These are phyloP conservation scores for Nasalis larvatus DNA, from an alignment of 2,113 vertebrate genomes.

Conservation along the genomic window DNA sequence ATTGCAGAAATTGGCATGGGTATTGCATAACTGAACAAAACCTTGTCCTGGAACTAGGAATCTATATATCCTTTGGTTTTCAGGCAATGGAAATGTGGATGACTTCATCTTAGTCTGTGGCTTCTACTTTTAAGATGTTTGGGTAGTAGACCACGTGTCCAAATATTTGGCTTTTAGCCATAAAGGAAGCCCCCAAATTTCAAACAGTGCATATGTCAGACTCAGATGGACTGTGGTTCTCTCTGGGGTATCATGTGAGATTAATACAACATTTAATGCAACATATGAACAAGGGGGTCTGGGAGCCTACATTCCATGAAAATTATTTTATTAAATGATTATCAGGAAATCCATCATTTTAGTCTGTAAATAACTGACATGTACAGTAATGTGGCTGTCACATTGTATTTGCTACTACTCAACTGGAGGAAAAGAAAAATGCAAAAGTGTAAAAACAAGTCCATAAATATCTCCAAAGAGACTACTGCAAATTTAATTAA, in stretches of 20 bases:
- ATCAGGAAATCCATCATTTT: slow-evolving; percentile 50
- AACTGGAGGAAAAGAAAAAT: slow-evolving; percentile 36
- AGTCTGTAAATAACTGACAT: slow-evolving; percentile 33
- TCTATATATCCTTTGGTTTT: neutral
- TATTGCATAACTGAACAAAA: slow-evolving; percentile 1
- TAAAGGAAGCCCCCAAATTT: neutral
- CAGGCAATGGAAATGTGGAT: neutral
- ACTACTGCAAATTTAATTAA: slow-evolving; percentile 67
- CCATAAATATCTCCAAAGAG: slow-evolving; percentile 65
- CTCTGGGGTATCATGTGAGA: neutral
- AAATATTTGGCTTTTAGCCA: neutral
- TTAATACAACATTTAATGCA: neutral
- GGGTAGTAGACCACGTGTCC: neutral
- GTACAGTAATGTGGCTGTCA: neutral
- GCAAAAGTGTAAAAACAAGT: slow-evolving; percentile 52
- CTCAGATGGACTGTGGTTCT: neutral
- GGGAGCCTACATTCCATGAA: neutral
- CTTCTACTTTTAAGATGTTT: neutral
- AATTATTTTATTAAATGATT: slow-evolving; percentile 22
- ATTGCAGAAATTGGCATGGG: neutral
- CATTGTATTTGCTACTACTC: neutral
- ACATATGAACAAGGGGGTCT: neutral
- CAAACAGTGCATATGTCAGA: neutral
- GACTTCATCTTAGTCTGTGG: neutral
- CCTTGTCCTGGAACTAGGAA: neutral